Evolutionary conservation across 2,797 vertebrate genomes (phyloP).

Genomic region (Pangasius macronema): DNA sequence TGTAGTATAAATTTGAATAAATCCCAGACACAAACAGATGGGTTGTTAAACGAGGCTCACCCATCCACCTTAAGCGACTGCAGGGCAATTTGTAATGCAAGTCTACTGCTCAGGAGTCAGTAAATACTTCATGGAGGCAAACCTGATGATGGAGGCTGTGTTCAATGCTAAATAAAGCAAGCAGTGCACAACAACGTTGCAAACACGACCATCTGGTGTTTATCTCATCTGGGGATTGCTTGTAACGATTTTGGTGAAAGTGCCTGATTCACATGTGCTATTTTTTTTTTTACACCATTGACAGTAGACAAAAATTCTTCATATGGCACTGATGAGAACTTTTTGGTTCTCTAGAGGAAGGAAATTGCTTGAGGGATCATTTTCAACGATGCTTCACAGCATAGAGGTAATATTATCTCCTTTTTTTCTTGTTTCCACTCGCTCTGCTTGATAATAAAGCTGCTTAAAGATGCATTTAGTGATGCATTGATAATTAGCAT

Average conservation of each 20-base stretch:
- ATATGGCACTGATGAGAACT: slow-evolving; percentile 30
- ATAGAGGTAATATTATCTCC: not conserved
- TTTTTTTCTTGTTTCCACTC: slow-evolving; percentile 37
- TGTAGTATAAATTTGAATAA: not conserved
- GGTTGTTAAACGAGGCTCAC: slow-evolving; percentile 7
- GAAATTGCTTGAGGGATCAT: slow-evolving; percentile 17
- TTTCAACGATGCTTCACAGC: slow-evolving; percentile 22
- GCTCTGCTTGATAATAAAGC: slow-evolving; percentile 32
- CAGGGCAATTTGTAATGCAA: slow-evolving; percentile 54
- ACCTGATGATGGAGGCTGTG: slow-evolving; percentile 46
- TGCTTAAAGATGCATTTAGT: slow-evolving; percentile 41
- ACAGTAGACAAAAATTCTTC: slow-evolving; percentile 38
- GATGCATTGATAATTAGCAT: slow-evolving; percentile 29
- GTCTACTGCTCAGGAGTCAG: slow-evolving; percentile 41
- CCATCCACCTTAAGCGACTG: slow-evolving; percentile 27
- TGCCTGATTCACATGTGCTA: slow-evolving; percentile 40
- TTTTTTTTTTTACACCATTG: slow-evolving; percentile 37
- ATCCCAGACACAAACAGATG: slow-evolving; percentile 23
- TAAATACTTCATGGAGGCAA: slow-evolving; percentile 53
- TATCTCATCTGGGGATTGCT: slow-evolving; percentile 42
- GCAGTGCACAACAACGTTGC: slow-evolving; percentile 40
- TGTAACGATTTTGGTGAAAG: slow-evolving; percentile 40
- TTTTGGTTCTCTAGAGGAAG: slow-evolving; percentile 24
- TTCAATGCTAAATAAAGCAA: slow-evolving; percentile 58
- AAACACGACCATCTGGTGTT: slow-evolving; percentile 59